Evolutionary conservation across 2,888 invertebrate species (phyloP), one percentile per base, ranked within the genome.

Genomic region (Scaptodrosophila latifasciaeformis): DNA sequence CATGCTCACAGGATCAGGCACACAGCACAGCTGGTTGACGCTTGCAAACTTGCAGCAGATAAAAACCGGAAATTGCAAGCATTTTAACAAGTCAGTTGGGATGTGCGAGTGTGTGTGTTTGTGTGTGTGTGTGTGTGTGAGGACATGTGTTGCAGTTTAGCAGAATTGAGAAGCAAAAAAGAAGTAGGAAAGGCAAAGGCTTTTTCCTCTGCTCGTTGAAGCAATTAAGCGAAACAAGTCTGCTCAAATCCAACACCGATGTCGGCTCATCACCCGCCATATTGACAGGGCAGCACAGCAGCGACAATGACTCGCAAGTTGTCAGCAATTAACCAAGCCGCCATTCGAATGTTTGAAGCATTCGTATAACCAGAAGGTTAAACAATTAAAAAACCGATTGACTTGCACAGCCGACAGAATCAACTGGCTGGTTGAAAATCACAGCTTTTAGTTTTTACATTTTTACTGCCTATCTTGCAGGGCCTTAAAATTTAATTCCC

Each of bases 281-380:
- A 3, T 24, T 24, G 24, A 5, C 24, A 24, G 24, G 4, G 24
- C 4, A 3, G 3, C 24, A 24, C 24, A 24, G 24, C 24, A 24
- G n/a, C n/a, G 21, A 1, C 21, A 10, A n/a, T 18, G 39, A 15
- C 17, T 4, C 42, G 52, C 61, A 47, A 58, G 34, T 24, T 68
- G 66, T 61, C 70, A 61, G 67, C 68, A 54, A 70, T 70, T 68
- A 70, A 67, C 49, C 68, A 40, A 65, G 65, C 43, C 60, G 67
- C 51, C 64, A 62, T 53, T 55, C 65, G 54, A 37, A 24, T 24
- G 54, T 53, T 40, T 24, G 39, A 31, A 50, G 46, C 24, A 29
- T 50, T 46, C 52, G 59, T 70, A 47, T 67, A 67, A 53, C 49
- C 63, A 59, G 67, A 51, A 24, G 39, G 49, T 55, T 51, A 15